Evolutionary conservation across 2,797 vertebrate genomes (phyloP).

Genomic region (Phoebastria nigripes): DNA sequence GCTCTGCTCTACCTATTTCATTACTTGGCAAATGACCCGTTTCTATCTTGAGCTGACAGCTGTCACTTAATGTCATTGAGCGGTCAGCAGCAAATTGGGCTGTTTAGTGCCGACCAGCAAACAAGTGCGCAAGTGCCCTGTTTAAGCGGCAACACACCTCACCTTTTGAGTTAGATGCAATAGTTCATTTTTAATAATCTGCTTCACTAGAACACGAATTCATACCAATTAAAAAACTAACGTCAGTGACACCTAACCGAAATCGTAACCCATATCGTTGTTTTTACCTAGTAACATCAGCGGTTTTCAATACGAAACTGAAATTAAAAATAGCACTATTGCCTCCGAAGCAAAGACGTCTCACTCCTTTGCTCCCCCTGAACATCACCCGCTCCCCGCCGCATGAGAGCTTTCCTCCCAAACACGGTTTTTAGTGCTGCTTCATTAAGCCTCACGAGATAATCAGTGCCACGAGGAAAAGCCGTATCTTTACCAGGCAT

Average conservation of each 20-base stretch:
- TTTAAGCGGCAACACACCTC: not conserved
- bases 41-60: conserved; percentile 16
- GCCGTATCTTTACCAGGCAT: not conserved
- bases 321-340: not conserved
- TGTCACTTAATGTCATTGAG: not conserved
- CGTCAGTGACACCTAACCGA: not conserved
- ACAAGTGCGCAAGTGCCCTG: not conserved
- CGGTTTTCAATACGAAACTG: not conserved
- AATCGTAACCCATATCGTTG: fast-evolving
- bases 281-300: not conserved
- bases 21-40: not conserved
- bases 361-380: not conserved
- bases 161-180: fast-evolving
- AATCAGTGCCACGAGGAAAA: fast-evolving
- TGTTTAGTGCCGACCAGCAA: not conserved
- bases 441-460: not conserved
- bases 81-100: not conserved
- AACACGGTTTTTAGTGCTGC: fast-evolving
- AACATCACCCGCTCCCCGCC: not conserved
- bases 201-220: not conserved
- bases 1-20: not conserved
- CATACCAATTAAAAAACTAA: not conserved
- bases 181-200: not conserved
- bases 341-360: not conserved
- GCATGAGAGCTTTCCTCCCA: not conserved